Evolutionary conservation across 2,797 vertebrate genomes (phyloP).

Genomic region (Propithecus deckenii): DNA sequence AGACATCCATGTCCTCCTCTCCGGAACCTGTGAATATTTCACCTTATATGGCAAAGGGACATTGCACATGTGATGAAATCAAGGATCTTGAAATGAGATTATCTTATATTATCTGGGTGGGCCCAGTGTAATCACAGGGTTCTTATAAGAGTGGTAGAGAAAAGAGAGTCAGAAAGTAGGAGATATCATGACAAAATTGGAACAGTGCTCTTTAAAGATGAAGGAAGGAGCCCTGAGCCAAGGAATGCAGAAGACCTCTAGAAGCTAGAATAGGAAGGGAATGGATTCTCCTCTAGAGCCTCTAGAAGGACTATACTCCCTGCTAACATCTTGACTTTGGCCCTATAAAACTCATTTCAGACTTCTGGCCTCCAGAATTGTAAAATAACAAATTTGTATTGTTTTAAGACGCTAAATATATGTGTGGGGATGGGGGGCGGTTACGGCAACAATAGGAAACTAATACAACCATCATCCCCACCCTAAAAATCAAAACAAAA

Average conservation of each 20-base stretch:
- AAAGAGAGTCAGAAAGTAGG: neutral
- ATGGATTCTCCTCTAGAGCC: neutral
- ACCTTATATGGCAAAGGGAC: neutral
- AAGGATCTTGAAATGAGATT: neutral
- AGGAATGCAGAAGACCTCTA: neutral
- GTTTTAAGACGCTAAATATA: neutral
- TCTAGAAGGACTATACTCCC: neutral
- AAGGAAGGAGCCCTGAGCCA: neutral
- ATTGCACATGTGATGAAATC: neutral
- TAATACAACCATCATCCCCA: neutral
- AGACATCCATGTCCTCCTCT: neutral
- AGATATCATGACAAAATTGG: neutral
- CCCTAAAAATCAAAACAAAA: neutral
- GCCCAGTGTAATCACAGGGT: neutral
- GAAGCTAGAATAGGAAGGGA: neutral
- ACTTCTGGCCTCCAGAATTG: neutral
- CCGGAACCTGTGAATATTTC: neutral
- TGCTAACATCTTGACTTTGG: neutral
- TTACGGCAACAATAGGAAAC: neutral
- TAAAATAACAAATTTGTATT: neutral
- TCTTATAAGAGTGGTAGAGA: neutral
- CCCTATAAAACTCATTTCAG: neutral
- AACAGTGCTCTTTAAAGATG: neutral
- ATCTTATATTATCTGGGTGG: neutral
- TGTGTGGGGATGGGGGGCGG: no score